Evolutionary conservation across 2,113 vertebrate genomes (phyloP).

Genomic region (Myotis davidii): DNA sequence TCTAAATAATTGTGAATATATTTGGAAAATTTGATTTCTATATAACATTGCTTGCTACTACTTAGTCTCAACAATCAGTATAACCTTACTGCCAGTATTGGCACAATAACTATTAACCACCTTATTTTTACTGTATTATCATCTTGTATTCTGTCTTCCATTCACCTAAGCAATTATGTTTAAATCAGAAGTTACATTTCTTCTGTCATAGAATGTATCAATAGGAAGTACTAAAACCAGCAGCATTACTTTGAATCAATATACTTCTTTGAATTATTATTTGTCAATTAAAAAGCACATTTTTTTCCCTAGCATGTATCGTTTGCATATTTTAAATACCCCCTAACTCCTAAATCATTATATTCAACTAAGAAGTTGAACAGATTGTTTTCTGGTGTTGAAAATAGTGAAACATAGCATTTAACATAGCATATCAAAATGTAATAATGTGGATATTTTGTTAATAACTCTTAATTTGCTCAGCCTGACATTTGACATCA

Average conservation of each 20-base stretch:
- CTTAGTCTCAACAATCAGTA: conserved; percentile 21
- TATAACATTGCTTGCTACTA: neutral
- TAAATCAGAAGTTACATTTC: conserved; percentile 59
- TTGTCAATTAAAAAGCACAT: conserved; percentile 20
- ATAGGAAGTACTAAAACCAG: neutral
- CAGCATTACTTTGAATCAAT: neutral
- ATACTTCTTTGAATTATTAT: neutral
- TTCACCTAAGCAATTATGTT: conserved; percentile 29
- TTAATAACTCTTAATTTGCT: conserved; percentile 25
- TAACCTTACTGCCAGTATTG: neutral
- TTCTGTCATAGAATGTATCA: conserved; percentile 16
- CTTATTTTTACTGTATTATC: conserved; percentile 5
- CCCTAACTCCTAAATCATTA: conserved; percentile 35
- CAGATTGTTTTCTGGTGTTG: neutral
- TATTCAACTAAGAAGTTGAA: neutral
- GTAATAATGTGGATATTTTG: conserved; percentile 14
- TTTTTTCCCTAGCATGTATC: neutral
- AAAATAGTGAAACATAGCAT: conserved; percentile 3
- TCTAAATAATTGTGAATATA: conserved; percentile 10
- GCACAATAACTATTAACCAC: neutral
- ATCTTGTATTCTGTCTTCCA: neutral
- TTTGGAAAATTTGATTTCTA: neutral
- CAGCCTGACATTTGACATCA: neutral
- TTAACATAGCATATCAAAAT: neutral
- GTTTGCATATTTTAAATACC: conserved; percentile 30